These are phyloP conservation scores for Lycopodina hypogea DNA, from an alignment of 37 sponge, comb jelly and placozoan species.

Conservation along the genomic window DNA sequence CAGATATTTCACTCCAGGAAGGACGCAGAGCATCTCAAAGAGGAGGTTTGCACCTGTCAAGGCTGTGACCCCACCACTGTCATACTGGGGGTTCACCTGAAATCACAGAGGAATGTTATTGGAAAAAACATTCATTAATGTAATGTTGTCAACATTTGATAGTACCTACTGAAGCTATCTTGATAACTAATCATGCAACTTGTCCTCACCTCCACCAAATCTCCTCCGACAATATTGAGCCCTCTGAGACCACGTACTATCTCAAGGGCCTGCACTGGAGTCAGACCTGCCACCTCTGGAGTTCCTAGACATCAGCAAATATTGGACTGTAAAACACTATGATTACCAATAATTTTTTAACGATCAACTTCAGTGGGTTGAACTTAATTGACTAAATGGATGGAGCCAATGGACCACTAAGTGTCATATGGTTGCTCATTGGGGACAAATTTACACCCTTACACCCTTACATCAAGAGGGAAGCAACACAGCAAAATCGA, in stretches of 20 bases:
- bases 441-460: too few species aligned
- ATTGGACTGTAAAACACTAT: background rate
- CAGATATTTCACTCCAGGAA: slow-evolving; percentile 67
- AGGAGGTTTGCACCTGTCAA: slow-evolving; percentile 65
- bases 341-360: background rate
- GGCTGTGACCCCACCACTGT: slow-evolving; percentile 56
- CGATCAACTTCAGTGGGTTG: background rate
- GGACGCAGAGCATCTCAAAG: slow-evolving; percentile 77
- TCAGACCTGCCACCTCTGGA: slow-evolving; percentile 77
- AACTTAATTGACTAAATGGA: background rate
- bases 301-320: slow-evolving; percentile 33
- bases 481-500: too few species aligned
- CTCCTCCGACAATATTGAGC: slow-evolving; percentile 71
- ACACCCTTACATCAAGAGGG: too few species aligned
- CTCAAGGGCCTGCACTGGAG: slow-evolving; percentile 57
- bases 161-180: too few species aligned
- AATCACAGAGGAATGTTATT: background rate
- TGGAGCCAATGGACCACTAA: background rate
- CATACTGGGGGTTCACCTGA: slow-evolving; percentile 74
- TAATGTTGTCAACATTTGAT: too few species aligned
- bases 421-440: background rate
- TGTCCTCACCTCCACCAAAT: slow-evolving; percentile 67
- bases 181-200: background rate
- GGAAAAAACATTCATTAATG: too few species aligned
- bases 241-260: slow-evolving; percentile 60